Conservation (phyloP, 2,113 vertebrate genomes). For the Seriola quinqueradiata region DNA sequence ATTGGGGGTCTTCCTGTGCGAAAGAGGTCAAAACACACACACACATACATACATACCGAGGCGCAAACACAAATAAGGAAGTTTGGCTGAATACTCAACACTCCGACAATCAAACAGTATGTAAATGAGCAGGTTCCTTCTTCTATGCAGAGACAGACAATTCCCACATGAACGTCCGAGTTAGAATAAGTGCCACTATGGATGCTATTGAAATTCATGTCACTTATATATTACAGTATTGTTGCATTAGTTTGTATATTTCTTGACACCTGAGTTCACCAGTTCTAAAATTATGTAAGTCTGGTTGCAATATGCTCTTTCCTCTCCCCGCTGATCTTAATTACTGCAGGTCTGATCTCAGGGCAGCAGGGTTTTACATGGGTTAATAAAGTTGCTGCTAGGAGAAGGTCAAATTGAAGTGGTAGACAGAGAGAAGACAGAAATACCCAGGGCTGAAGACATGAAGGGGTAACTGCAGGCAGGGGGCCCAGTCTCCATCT, state of each 20-base stretch:
- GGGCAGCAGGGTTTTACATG: slow-evolving; percentile 25
- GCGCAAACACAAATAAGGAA: slow-evolving; percentile 70
- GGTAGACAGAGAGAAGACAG: slow-evolving; percentile 11
- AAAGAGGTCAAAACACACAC: slow-evolving; percentile 72
- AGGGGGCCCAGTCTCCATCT: slow-evolving; percentile 34
- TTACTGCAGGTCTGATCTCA: slow-evolving; percentile 23
- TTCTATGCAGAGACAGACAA: slow-evolving; percentile 4
- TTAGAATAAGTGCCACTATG: neutral
- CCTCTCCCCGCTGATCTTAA: slow-evolving; percentile 24
- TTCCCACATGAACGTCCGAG: slow-evolving; percentile 5
- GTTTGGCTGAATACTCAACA: slow-evolving; percentile 69
- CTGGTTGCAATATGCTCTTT: neutral
- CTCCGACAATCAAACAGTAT: slow-evolving; percentile 65
- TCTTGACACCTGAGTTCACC: slow-evolving; percentile 39
- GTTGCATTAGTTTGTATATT: slow-evolving; percentile 32
- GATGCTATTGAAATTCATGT: neutral
- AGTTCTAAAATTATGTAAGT: slow-evolving; percentile 25
- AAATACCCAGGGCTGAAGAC: slow-evolving; percentile 38
- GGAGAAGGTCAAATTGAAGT: slow-evolving; percentile 49
- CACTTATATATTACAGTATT: slow-evolving; percentile 12
- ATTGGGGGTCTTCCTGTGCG: slow-evolving; percentile 81
- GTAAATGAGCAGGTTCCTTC: slow-evolving; percentile 54
- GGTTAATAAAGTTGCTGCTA: slow-evolving; percentile 40
- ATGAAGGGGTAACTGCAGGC: slow-evolving; percentile 38
- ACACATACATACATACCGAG: neutral